Percentiles rank a stretch among this genome's conserved stretches.
Evolutionary conservation across 2,888 invertebrate genomes (phyloP).

Genomic region (Drosophila macrospina): DNA sequence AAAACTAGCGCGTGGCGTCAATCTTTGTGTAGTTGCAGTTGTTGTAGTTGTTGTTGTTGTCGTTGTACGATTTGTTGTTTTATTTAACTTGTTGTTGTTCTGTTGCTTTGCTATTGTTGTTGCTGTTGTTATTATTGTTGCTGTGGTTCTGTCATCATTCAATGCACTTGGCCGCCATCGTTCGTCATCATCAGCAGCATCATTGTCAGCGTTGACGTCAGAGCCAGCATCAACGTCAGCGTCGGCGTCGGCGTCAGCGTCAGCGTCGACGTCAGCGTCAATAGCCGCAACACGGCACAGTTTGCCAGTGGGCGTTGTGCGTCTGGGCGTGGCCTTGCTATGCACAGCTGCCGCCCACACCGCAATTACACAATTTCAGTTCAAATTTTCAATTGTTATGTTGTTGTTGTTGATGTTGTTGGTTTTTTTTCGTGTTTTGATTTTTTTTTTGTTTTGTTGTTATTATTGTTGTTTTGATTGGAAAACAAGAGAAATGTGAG

Average conservation of each 20-base stretch:
- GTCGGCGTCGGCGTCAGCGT: constrained; percentile 41
- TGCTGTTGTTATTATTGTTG: constrained; percentile 45
- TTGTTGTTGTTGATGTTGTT: too few relatives aligned
- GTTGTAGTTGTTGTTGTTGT: constrained; percentile 33
- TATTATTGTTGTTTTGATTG: constrained; percentile 41
- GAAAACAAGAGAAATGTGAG: constrained; percentile 69
- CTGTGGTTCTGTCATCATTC: constrained; percentile 41
- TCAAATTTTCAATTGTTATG: constrained; percentile 23
- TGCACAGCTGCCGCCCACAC: constrained; percentile 39
- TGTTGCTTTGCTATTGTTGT: constrained; percentile 38
- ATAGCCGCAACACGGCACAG: constrained; percentile 63
- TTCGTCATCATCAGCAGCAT: constrained; percentile 37
- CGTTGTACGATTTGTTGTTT: constrained; percentile 14
- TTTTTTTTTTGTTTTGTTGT: constrained; percentile 24
- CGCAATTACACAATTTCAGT: constrained; percentile 23
- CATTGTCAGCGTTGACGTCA: constrained; percentile 40
- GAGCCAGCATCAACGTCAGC: constrained; percentile 25
- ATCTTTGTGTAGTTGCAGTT: constrained; percentile 43
- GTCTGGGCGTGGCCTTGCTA: constrained; percentile 24
- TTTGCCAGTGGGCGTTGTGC: constrained; percentile 35
- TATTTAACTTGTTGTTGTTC: constrained; percentile 31
- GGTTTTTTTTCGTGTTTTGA: constrained; percentile 3
- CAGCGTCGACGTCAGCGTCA: constrained; percentile 46
- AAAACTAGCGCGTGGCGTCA: constrained; percentile 79
- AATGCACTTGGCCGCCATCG: constrained; percentile 56